Base-by-base conservation (phyloP, 2,888 invertebrate genomes). In the Idaea straminata region DNA sequence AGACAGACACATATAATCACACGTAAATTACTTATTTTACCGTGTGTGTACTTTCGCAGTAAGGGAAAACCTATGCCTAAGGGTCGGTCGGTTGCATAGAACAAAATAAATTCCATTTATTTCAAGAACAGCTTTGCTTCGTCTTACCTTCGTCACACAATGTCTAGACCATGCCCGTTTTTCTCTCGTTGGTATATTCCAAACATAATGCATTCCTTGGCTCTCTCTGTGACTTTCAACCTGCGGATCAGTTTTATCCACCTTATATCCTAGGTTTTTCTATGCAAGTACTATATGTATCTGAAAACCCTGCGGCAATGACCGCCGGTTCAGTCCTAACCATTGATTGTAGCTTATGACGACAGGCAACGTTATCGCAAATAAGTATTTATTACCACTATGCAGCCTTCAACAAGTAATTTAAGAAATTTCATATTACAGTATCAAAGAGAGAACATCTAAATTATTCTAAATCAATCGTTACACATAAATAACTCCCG, bases 291-390 rank as follows among this genome's bases (percentile, higher is more conserved):
- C 47, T 47, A 5, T 47, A 13, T 10, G 10, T 25, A 10, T 10
- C 47, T 36, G 7, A 87, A 87, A 88, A 83, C 89, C 91, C 84
- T 73, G 72, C 69, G 83, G 91, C 88, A 65, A 82, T 80, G 80
- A 74, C 81, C 80, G 79, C 76, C 73, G 80, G 73, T 81, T 83
- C 79, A 83, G 79, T 82, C 82, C 83, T 82, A 82, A 79, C 81
- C 85, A 79, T 84, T 91, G 92, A 91, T 92, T 91, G 91, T 89
- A 90, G 85, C 85, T 91, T 91, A 91, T 84, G 91, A 91, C 84
- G 92, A 91, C 91, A 90, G 87, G 83, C 80, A 81, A 81, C 77
- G 84, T 84, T 87, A 87, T 86, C 85, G 86, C 87, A 87, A 89
- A 89, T 90, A 90, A 85, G 83, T 89, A 89, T 91, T 91, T 91